A percentile compares a stretch with the other conserved stretches of the same genome.
These are phyloP conservation scores for Strix aluco DNA, from an alignment of 2,113 vertebrate genomes.

Conservation along the genomic window DNA sequence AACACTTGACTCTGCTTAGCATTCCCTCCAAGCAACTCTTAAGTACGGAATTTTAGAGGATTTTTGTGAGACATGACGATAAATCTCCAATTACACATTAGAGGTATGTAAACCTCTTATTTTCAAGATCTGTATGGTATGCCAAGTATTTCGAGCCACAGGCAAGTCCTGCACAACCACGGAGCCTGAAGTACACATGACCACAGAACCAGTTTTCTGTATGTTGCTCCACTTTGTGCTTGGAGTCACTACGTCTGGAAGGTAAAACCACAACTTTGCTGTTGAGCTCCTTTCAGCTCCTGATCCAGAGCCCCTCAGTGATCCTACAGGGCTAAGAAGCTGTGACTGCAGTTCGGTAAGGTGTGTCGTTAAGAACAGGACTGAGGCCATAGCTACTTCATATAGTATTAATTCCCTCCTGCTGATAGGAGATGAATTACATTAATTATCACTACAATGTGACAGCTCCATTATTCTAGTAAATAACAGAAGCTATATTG, in stretches of 20 bases:
- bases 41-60: neutral
- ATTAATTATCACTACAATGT: fast-evolving
- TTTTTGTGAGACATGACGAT: neutral
- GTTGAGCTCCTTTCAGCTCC: neutral
- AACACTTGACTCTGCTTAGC: neutral
- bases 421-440: neutral
- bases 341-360: neutral
- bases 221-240: fast-evolving
- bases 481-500: neutral
- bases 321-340: neutral
- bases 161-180: neutral
- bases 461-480: neutral
- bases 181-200: neutral
- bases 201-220: neutral
- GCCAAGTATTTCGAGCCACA: neutral
- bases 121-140: neutral
- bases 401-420: neutral
- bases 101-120: neutral
- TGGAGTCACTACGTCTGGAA: neutral
- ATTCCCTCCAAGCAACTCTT: neutral
- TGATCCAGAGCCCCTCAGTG: neutral
- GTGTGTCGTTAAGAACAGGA: neutral
- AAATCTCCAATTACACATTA: neutral
- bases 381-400: neutral
- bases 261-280: fast-evolving